Conservation (phyloP, 2,888 invertebrate species). For the Tiliacea aurago region DNA sequence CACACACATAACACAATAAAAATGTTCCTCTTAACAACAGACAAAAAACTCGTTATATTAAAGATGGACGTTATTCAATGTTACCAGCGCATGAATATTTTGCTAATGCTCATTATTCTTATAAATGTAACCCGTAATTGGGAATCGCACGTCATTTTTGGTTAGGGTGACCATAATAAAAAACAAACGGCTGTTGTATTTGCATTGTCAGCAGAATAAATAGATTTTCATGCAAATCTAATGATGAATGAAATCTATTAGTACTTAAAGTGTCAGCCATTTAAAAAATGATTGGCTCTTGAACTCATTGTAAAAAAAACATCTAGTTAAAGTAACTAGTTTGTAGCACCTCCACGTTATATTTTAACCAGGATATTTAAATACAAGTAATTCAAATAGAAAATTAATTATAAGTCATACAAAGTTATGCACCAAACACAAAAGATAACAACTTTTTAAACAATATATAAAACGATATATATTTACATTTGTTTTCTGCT, state of each 20-base stretch:
- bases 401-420: background rate
- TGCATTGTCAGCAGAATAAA: conserved; percentile 29
- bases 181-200: conserved; percentile 17
- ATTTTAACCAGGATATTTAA: too few relatives aligned
- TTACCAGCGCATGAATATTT: conserved; percentile 80
- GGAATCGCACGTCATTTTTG: conserved; percentile 81
- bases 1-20: conserved; percentile 1
- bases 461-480: background rate
- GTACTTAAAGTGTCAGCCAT: conserved; percentile 13
- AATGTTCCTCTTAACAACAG: conserved; percentile 56
- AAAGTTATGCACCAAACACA: background rate
- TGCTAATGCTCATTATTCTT: conserved; percentile 83
- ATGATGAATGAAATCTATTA: conserved; percentile 41
- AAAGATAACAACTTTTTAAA: background rate
- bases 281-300: conserved; percentile 1
- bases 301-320: background rate
- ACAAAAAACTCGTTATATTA: conserved; percentile 75
- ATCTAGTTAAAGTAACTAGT: background rate
- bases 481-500: background rate
- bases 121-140: conserved; percentile 82
- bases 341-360: background rate
- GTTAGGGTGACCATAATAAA: conserved; percentile 74
- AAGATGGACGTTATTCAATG: conserved; percentile 82
- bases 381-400: background rate
- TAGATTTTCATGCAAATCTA: conserved; percentile 41